Conservation (phyloP, 2,888 invertebrate species). For the Bursaphelenchus okinawaensis region DNA sequence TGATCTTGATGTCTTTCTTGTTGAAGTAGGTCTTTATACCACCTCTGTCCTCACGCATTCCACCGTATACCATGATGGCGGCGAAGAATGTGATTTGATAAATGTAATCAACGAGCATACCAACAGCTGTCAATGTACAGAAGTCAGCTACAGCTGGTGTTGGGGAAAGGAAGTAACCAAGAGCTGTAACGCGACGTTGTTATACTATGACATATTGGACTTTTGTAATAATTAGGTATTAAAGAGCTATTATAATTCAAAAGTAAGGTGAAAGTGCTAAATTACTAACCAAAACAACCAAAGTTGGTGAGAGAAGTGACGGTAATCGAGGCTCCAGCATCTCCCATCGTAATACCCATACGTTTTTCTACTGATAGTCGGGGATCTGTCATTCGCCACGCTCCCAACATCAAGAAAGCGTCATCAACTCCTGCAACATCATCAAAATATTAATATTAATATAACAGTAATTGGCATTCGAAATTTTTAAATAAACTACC, state of each 20-base stretch:
- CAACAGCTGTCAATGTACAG: conserved; percentile 53
- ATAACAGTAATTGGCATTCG: not conserved
- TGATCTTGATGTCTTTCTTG: not conserved
- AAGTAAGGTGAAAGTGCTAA: not conserved
- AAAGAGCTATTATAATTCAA: not conserved
- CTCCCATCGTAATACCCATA: conserved; percentile 54
- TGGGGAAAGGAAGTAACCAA: conserved; percentile 55
- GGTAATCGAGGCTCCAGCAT: conserved; percentile 55
- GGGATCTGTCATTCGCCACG: conserved; percentile 53
- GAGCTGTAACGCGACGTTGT: too few relatives aligned
- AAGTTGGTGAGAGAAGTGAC: conserved; percentile 57
- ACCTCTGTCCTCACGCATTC: conserved; percentile 44
- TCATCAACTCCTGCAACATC: conserved; percentile 47
- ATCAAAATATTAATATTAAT: conserved; percentile 2
- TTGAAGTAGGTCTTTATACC: conserved; percentile 48
- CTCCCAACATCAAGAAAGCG: conserved; percentile 54
- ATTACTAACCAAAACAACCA: conserved; percentile 52
- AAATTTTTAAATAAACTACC: too few relatives aligned
- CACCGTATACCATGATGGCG: conserved; percentile 53
- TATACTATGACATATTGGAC: not conserved
- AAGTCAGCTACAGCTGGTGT: conserved; percentile 57
- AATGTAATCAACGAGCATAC: conserved; percentile 53
- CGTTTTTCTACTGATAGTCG: conserved; percentile 34
- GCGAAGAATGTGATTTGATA: conserved; percentile 56
- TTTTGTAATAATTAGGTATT: too few relatives aligned